Percentiles rank a stretch among this genome's conserved stretches.
These are phyloP conservation scores for Apostichopus leukothele DNA, from an alignment of 53 echinoderm and acorn worm species.

Conservation along the genomic window DNA sequence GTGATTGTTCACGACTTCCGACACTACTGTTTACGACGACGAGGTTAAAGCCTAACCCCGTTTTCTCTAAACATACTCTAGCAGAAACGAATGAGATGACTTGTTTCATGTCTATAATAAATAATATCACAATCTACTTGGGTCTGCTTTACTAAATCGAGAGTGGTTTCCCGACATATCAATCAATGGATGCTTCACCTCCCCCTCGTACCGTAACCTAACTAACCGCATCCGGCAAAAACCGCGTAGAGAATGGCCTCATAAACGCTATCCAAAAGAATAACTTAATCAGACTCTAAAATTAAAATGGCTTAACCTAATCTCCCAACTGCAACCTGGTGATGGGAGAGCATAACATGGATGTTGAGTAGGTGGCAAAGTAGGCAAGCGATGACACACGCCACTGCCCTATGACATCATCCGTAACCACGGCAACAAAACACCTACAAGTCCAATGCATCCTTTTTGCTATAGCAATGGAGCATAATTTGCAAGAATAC, in stretches of 20 bases:
- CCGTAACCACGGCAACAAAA: constrained; percentile 26
- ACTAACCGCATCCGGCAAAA: background rate
- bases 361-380: constrained; percentile 6
- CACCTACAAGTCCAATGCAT: constrained; percentile 7
- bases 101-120: too few relatives aligned
- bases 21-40: too few relatives aligned
- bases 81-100: too few relatives aligned
- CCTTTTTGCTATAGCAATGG: background rate
- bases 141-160: too few relatives aligned
- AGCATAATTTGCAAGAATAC: background rate
- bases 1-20: too few relatives aligned
- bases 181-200: background rate
- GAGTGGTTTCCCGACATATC: background rate
- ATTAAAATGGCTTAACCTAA: constrained; percentile 9
- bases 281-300: constrained; percentile 9
- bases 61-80: too few relatives aligned
- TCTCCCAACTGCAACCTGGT: background rate
- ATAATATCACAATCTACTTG: too few relatives aligned
- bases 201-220: background rate
- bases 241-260: background rate
- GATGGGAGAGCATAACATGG: background rate
- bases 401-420: constrained; percentile 31
- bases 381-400: background rate
- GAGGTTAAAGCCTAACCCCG: too few relatives aligned
- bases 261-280: background rate